Conservation (phyloP, 2,888 invertebrate species). For the Omphaloscelis lunosa region DNA sequence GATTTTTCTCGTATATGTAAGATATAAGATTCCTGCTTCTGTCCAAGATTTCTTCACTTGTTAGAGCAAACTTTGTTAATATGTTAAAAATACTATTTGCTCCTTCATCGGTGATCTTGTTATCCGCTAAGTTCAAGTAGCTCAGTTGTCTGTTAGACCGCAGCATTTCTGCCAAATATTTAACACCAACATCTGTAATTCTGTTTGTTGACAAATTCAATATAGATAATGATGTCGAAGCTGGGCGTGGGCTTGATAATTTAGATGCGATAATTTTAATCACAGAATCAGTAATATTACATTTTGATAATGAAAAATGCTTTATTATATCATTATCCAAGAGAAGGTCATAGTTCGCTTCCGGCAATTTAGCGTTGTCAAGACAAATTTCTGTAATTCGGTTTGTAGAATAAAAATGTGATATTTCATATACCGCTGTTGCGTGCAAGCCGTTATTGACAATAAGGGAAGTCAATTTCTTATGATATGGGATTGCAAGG, state of each 20-base stretch:
- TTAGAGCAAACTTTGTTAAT: conserved; percentile 62
- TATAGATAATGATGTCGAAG: conserved; percentile 72
- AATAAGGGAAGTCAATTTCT: conserved; percentile 64
- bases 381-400: conserved; percentile 78
- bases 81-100: conserved; percentile 67
- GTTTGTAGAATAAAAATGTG: conserved; percentile 69
- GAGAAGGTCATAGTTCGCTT: conserved; percentile 75
- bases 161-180: conserved; percentile 71
- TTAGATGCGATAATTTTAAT: conserved; percentile 71
- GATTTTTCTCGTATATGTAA: conserved; percentile 71
- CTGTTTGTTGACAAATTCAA: conserved; percentile 79
- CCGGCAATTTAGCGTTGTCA: conserved; percentile 70
- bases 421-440: conserved; percentile 73
- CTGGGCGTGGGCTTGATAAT: conserved; percentile 68
- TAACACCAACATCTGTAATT: conserved; percentile 78
- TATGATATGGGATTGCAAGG: conserved; percentile 73
- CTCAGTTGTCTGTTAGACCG: conserved; percentile 75
- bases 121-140: conserved; percentile 80
- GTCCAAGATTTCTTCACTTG: conserved; percentile 64
- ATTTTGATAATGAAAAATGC: conserved; percentile 77
- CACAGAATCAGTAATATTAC: conserved; percentile 74
- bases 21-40: conserved; percentile 55
- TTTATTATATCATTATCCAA: conserved; percentile 70
- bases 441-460: conserved; percentile 73
- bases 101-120: conserved; percentile 77